Evolutionary conservation across 2,888 invertebrate species (phyloP).

Genomic region (Kryphioiulus occultus): DNA sequence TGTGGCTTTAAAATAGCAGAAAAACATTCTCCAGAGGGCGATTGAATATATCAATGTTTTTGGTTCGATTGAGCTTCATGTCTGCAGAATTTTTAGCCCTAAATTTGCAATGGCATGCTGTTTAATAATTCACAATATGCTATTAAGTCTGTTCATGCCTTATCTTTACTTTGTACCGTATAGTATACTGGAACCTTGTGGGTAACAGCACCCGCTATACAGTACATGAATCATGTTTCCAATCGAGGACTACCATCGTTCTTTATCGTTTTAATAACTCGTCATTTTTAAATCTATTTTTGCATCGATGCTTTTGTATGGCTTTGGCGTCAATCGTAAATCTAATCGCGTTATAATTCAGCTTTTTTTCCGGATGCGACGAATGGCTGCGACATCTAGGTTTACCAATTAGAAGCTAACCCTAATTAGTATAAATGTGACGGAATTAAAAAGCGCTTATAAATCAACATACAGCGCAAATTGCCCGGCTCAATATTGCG

Average conservation of each 20-base stretch:
- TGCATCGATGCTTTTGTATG: background rate
- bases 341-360: slow-evolving; percentile 25
- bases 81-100: too few relatives aligned
- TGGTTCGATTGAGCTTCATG: too few relatives aligned
- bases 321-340: background rate
- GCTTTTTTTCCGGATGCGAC: background rate
- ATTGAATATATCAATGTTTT: background rate
- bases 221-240: background rate
- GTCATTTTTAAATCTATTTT: background rate
- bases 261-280: background rate
- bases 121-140: too few relatives aligned
- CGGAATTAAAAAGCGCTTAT: background rate
- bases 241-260: background rate
- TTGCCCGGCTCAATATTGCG: slow-evolving; percentile 3
- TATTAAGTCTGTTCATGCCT: too few relatives aligned
- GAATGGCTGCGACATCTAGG: background rate
- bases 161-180: too few relatives aligned
- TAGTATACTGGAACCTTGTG: too few relatives aligned
- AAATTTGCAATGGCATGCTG: too few relatives aligned
- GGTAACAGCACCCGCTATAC: background rate
- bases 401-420: slow-evolving; percentile 11
- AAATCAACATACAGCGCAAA: background rate
- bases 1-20: background rate
- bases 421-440: slow-evolving; percentile 11
- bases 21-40: background rate